Evolutionary conservation across 2,888 invertebrate genomes (phyloP).

Genomic region (Beris chalybata): DNA sequence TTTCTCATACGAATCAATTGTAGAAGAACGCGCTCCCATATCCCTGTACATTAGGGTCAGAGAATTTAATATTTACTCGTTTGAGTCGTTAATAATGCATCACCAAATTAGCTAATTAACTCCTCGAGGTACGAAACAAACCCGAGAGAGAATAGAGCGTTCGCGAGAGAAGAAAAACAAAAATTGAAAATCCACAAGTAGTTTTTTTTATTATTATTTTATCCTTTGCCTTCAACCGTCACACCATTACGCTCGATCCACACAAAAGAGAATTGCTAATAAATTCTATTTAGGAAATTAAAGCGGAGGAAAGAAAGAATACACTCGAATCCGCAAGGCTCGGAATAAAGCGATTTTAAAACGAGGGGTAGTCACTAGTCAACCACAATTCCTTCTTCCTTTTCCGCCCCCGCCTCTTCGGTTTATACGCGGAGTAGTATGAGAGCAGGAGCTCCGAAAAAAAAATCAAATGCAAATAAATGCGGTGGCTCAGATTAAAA

Average conservation of each 20-base stretch:
- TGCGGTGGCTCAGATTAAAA: constrained; percentile 36
- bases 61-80: constrained; percentile 32
- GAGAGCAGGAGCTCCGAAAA: neutral
- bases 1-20: too few relatives aligned
- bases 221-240: neutral
- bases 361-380: constrained; percentile 14
- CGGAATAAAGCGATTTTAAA: constrained; percentile 28
- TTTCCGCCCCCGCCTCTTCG: constrained; percentile 10
- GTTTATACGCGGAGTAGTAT: neutral
- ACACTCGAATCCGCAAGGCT: constrained; percentile 10
- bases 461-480: constrained; percentile 21
- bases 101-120: constrained; percentile 45
- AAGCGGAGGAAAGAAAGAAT: constrained; percentile 20
- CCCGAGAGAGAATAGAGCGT: constrained; percentile 13
- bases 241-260: constrained; percentile 10
- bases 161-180: constrained; percentile 4
- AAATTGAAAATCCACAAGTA: constrained; percentile 30
- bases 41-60: constrained; percentile 21
- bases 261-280: constrained; percentile 29
- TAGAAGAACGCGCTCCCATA: too few relatives aligned
- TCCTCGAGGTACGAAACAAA: constrained; percentile 36
- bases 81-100: constrained; percentile 43
- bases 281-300: constrained; percentile 32
- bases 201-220: constrained; percentile 20
- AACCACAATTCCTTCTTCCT: neutral